These are phyloP conservation scores for Amphipoea lucens DNA, from an alignment of 2,888 invertebrate genomes.

Conservation along the genomic window DNA sequence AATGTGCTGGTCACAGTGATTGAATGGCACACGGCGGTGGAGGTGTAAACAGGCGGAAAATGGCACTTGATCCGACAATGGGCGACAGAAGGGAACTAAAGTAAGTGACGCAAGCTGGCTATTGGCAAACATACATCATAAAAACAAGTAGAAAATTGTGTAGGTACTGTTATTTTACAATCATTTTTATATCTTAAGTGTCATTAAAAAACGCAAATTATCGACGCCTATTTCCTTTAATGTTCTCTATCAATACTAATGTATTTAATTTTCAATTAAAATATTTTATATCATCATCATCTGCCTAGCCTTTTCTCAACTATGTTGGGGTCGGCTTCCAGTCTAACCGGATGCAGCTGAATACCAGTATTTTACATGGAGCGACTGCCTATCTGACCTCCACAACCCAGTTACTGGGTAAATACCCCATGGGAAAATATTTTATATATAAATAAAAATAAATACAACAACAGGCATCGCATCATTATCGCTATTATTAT, in stretches of 20 bases:
- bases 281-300: neutral
- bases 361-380: too few species aligned
- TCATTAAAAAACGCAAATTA: neutral
- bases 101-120: neutral
- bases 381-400: too few species aligned
- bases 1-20: too few species aligned
- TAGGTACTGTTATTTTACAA: neutral
- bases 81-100: too few species aligned
- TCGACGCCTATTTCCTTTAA: neutral
- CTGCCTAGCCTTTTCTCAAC: too few species aligned
- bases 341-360: too few species aligned
- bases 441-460: neutral
- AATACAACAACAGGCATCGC: neutral
- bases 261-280: conserved; percentile 1
- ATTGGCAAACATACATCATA: neutral
- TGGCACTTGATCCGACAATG: too few species aligned
- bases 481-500: neutral
- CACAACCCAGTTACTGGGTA: too few species aligned
- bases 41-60: too few species aligned
- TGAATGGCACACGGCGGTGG: too few species aligned
- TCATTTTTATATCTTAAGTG: neutral
- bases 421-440: neutral
- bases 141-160: neutral
- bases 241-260: neutral
- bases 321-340: too few species aligned